Conservation (phyloP, 2,888 invertebrate genomes). For the Brachylomia viminalis region DNA sequence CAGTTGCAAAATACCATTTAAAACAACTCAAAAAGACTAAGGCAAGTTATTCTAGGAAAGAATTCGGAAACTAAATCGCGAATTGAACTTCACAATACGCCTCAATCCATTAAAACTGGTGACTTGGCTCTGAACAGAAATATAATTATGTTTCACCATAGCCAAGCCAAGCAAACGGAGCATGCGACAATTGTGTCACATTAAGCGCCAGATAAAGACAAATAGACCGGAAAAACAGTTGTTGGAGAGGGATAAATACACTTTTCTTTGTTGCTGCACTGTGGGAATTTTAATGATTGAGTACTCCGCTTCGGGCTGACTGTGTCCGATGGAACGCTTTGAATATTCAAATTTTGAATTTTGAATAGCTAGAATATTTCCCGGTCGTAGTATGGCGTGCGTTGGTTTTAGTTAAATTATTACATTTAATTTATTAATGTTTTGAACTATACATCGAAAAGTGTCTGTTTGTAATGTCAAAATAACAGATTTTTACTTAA, state of each 20-base stretch:
- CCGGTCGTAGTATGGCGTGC: slow-evolving; percentile 24
- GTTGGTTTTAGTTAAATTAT: slow-evolving; percentile 38
- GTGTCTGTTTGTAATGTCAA: too few species aligned
- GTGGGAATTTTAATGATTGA: slow-evolving; percentile 88
- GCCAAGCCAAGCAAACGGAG: slow-evolving; percentile 85
- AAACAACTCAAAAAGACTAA: background rate
- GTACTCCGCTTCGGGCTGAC: slow-evolving; percentile 67
- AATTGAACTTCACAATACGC: slow-evolving; percentile 54
- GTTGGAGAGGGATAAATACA: slow-evolving; percentile 85
- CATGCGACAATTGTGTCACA: slow-evolving; percentile 88
- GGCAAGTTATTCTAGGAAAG: slow-evolving; percentile 26
- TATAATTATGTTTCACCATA: slow-evolving; percentile 73
- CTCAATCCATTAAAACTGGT: slow-evolving; percentile 63
- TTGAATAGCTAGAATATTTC: slow-evolving; percentile 58
- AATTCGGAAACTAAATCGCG: slow-evolving; percentile 56
- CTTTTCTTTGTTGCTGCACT: slow-evolving; percentile 80
- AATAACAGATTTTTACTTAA: too few species aligned
- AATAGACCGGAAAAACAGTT: slow-evolving; percentile 89
- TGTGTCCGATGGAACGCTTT: slow-evolving; percentile 68
- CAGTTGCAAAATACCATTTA: background rate
- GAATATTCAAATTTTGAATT: slow-evolving; percentile 69
- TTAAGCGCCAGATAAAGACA: slow-evolving; percentile 88
- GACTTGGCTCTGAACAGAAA: slow-evolving; percentile 72
- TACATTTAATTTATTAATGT: slow-evolving; percentile 30
- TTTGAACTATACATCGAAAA: slow-evolving; percentile 13